These are phyloP conservation scores for Dasysyrphus tricinctus DNA, from an alignment of 2,888 invertebrate genomes.

Conservation along the genomic window DNA sequence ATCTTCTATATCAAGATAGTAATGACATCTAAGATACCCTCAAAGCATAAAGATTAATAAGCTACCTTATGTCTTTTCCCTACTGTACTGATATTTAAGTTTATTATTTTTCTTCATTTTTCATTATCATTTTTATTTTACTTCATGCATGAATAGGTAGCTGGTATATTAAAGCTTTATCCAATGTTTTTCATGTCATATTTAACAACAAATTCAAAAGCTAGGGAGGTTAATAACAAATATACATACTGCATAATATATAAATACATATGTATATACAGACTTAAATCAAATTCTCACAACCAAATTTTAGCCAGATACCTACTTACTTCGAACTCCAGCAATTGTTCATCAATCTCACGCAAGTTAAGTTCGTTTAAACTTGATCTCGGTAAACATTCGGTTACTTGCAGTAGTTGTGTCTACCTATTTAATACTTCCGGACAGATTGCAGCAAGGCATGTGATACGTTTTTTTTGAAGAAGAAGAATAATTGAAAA, in stretches of 20 bases:
- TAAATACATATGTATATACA: background rate
- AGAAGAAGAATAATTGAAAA: background rate
- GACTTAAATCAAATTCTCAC: background rate
- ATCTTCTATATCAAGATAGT: background rate
- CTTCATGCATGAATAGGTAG: background rate
- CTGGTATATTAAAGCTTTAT: background rate
- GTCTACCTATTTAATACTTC: slow-evolving; percentile 15
- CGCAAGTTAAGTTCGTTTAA: slow-evolving; percentile 33
- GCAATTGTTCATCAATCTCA: background rate
- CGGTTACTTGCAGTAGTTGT: slow-evolving; percentile 25
- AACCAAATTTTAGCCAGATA: slow-evolving; percentile 1
- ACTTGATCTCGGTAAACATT: slow-evolving; percentile 21
- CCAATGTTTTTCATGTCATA: background rate
- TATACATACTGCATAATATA: background rate
- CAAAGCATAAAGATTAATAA: background rate
- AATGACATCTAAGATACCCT: slow-evolving; percentile 5
- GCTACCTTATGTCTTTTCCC: background rate
- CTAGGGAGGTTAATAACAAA: background rate
- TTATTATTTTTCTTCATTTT: no score
- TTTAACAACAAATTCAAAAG: background rate
- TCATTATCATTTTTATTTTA: no score
- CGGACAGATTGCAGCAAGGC: slow-evolving; percentile 44
- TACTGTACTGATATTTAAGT: background rate
- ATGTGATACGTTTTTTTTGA: slow-evolving; percentile 54
- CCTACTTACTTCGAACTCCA: background rate